Conservation (phyloP, 2,888 invertebrate genomes). For the Monochamus alternatus region DNA sequence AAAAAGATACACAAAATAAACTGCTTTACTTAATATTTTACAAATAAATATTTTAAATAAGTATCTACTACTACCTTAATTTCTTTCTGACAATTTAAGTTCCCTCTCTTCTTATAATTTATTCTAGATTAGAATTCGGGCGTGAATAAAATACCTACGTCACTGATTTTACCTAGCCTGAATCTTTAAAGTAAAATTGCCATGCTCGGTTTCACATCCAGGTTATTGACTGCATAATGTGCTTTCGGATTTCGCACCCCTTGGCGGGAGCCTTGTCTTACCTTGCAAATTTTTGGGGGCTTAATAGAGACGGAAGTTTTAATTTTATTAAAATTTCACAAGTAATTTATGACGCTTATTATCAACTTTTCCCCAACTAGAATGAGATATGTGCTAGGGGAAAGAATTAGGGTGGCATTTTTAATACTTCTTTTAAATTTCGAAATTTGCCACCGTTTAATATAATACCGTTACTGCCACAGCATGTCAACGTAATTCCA, state of each 20-base stretch:
- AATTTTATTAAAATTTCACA: conserved; percentile 36
- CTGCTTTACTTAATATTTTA: no score
- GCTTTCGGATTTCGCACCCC: conserved; percentile 24
- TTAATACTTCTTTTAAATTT: conserved; percentile 11
- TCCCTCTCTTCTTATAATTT: no score
- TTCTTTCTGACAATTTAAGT: no score
- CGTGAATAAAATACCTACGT: no score
- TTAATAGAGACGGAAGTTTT: conserved; percentile 35
- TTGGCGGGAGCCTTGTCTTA: conserved; percentile 11
- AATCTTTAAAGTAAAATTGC: conserved; percentile 59
- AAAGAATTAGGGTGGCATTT: conserved; percentile 22
- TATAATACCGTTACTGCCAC: background rate
- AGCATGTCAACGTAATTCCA: no score
- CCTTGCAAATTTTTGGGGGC: conserved; percentile 28
- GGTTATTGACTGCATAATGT: conserved; percentile 55
- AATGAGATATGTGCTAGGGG: conserved; percentile 27
- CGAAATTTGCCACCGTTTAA: background rate
- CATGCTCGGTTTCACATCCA: conserved; percentile 48
- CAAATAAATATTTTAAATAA: no score
- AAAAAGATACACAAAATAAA: no score
- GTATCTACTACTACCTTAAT: no score
- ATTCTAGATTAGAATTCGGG: no score
- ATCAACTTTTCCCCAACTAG: conserved; percentile 25
- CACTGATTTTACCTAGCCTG: conserved; percentile 49
- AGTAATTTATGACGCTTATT: conserved; percentile 34